Percentiles rank a stretch among this genome's conserved stretches.
Evolutionary conservation across 2,113 vertebrate genomes (phyloP).

Genomic region (Tauraco erythrolophus): DNA sequence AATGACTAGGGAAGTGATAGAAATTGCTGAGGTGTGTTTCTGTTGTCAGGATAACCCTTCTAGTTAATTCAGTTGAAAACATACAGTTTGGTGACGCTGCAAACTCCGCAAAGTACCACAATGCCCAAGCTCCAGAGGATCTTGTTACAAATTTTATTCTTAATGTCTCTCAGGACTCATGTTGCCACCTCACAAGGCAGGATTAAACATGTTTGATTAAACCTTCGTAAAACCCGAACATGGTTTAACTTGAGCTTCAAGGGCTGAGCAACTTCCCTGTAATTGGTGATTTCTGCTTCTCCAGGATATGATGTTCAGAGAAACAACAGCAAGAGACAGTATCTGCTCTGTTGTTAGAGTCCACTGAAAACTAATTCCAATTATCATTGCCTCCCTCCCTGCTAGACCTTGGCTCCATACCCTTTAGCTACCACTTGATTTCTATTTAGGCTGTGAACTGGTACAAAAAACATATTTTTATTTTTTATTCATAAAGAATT

Average conservation of each 20-base stretch:
- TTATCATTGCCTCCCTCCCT: background rate
- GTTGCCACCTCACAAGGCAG: background rate
- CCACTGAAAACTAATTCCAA: background rate
- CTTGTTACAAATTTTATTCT: background rate
- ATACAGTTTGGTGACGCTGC: background rate
- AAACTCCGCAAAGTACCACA: background rate
- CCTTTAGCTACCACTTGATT: background rate
- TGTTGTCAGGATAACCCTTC: background rate
- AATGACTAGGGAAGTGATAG: background rate
- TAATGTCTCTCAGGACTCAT: background rate
- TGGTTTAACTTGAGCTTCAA: background rate
- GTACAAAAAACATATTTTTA: background rate
- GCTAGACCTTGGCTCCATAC: background rate
- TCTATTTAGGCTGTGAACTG: background rate
- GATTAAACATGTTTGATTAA: background rate
- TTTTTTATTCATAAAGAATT: background rate
- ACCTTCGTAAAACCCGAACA: background rate
- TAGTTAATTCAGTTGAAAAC: background rate
- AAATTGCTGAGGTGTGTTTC: background rate
- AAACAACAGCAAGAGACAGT: background rate
- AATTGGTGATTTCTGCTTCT: background rate
- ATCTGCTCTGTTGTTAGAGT: background rate
- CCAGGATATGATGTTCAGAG: background rate
- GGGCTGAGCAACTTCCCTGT: background rate
- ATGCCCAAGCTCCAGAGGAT: background rate